These are phyloP conservation scores for Pelecanus crispus DNA, from an alignment of 2,113 vertebrate genomes.

Conservation along the genomic window DNA sequence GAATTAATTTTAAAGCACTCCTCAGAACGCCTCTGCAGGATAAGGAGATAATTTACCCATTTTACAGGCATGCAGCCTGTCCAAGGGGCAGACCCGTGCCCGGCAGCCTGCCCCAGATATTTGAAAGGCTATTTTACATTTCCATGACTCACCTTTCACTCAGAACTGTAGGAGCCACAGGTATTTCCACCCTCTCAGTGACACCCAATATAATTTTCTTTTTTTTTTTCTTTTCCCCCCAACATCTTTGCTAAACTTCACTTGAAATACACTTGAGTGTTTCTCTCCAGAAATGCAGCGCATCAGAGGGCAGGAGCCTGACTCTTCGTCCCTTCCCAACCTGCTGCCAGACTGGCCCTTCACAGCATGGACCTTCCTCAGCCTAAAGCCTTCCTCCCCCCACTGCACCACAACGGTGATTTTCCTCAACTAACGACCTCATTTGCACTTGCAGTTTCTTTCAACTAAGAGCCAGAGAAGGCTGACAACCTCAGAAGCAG, in stretches of 20 bases:
- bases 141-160: not conserved
- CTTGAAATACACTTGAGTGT: not conserved
- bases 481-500: not conserved
- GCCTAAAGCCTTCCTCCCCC: not conserved
- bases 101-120: not conserved
- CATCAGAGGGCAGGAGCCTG: not conserved
- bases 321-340: not conserved
- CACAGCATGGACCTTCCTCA: not conserved
- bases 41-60: not conserved
- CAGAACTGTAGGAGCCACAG: not conserved
- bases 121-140: not conserved
- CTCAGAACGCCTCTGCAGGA: not conserved
- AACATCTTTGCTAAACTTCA: not conserved
- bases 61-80: not conserved
- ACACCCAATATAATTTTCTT: not conserved
- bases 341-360: not conserved
- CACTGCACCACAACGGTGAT: not conserved
- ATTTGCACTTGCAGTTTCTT: not conserved
- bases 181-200: not conserved
- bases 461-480: not conserved
- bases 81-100: not conserved
- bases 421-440: not conserved
- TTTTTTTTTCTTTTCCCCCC: too few species aligned
- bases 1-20: not conserved
- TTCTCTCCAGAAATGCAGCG: not conserved